These are phyloP conservation scores for Cydia pomonella DNA, from an alignment of 1,140 invertebrate genomes.

Conservation along the genomic window DNA sequence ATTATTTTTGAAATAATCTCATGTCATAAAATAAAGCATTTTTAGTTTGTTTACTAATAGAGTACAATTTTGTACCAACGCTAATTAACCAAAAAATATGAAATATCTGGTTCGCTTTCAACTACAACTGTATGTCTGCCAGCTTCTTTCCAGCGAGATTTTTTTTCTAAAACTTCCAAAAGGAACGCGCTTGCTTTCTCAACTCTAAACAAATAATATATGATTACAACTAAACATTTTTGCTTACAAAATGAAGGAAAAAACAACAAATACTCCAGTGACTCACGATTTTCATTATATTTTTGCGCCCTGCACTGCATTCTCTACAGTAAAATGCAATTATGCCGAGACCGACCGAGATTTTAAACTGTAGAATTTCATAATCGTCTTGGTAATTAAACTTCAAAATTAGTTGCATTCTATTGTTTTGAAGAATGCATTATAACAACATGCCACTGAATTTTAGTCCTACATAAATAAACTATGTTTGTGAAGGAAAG, in stretches of 20 bases:
- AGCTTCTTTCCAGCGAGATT: no score
- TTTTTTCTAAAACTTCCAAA: no score
- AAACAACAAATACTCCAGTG: neutral
- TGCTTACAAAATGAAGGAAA: neutral
- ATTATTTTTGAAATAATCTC: no score
- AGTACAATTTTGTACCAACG: neutral
- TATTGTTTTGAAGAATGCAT: neutral
- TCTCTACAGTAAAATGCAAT: conserved; percentile 12
- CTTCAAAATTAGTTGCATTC: conserved; percentile 18
- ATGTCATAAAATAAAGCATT: no score
- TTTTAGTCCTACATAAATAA: no score
- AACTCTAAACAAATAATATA: no score
- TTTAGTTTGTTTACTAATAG: neutral
- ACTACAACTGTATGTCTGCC: no score
- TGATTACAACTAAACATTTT: neutral
- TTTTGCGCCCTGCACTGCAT: neutral
- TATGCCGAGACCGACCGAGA: conserved; percentile 13
- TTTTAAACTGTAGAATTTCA: conserved; percentile 16
- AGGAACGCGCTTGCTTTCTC: no score
- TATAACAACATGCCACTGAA: neutral
- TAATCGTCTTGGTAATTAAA: conserved; percentile 20
- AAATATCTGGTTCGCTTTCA: no score
- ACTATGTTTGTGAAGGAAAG: no score
- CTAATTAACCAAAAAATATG: no score
- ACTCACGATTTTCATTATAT: conserved; percentile 24